Base-by-base conservation (phyloP, 1,140 invertebrate species). In the Trichonephila clavata region DNA sequence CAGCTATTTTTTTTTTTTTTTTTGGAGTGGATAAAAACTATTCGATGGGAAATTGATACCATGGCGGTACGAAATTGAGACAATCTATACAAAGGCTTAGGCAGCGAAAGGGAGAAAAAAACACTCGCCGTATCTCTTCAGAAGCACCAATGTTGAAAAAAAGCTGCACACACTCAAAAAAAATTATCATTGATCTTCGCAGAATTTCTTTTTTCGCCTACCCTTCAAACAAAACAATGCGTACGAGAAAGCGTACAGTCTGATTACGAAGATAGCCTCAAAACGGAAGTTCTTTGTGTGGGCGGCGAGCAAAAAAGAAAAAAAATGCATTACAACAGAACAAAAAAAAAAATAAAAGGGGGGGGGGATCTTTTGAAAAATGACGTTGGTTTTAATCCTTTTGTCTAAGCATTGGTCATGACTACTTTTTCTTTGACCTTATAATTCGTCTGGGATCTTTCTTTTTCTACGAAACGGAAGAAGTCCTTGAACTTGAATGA, bases 221-320 rank as follows among this genome's bases (percentile, higher is more conserved):
- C 50, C 7, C 50, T 50, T 50, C 50, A 24, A 68, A 24, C 6
- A 24, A 68, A 68, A 68, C 65, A 68, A 68, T 68, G 21, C 65
- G 24, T 24, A 13, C 24, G 65, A 13, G 32, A 39, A 14, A 13
- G 27, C 39, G 18, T 32, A 77, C 4, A 77, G 32, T 77, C 27
- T 39, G 71, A 77, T 77, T 77, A 16, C 16, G 16, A 18, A 77
- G 27, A 77, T 77, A 32, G 14, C 14, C 14, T 32, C 39, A 77
- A 77, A 77, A 77, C 71, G 71, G 71, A 77, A 77, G 71, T 27
- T 32, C 32, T 77, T 77, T 77, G 71, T 77, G 71, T 77, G 16
- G 71, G 71, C 27, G 71, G 71, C 0, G 0, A 3, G 39, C 14
- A 32, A 39, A 77, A 32, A 50, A 50, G 50, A 13, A 50, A 50